phyloP scores from a whole-genome alignment of 2,797 vertebrate genomes.

The Girardinus metallicus region DNA sequence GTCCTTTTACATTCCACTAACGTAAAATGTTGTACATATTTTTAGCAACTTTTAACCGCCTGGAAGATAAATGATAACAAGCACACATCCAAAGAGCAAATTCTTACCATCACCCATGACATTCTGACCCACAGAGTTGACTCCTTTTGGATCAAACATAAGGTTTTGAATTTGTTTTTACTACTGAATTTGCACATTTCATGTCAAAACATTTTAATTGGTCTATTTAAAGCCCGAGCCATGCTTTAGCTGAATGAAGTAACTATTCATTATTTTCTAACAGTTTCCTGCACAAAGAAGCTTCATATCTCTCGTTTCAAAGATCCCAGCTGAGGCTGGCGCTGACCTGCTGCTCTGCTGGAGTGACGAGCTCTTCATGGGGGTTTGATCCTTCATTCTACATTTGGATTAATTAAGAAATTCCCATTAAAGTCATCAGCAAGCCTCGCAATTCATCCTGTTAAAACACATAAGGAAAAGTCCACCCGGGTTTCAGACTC shows the following conservation, averaged over 20 bases:
- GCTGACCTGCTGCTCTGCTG: constrained; percentile 79
- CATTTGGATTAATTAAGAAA: constrained; percentile 85
- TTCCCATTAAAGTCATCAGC: constrained; percentile 80
- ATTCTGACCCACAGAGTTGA: constrained; percentile 65
- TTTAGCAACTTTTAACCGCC: constrained; percentile 9
- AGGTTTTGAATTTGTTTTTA: constrained; percentile 77
- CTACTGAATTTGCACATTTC: constrained; percentile 78
- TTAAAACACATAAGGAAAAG: constrained; percentile 79
- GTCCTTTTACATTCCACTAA: background rate
- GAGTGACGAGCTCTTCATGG: constrained; percentile 74
- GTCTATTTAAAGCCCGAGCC: constrained; percentile 71
- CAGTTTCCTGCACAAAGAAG: constrained; percentile 61
- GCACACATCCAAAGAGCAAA: constrained; percentile 54
- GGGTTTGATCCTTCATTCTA: constrained; percentile 76
- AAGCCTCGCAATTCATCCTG: constrained; percentile 75
- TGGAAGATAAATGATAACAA: constrained; percentile 47
- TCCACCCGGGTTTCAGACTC: constrained; percentile 71
- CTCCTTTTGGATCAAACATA: constrained; percentile 64
- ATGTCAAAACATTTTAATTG: constrained; percentile 79
- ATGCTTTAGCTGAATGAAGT: constrained; percentile 64
- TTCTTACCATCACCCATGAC: constrained; percentile 66
- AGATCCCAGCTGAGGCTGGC: constrained; percentile 67
- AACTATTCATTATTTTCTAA: constrained; percentile 71
- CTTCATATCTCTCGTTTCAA: constrained; percentile 69
- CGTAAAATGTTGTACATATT: background rate